Percentiles rank a stretch among this genome's conserved stretches.
phyloP scores from a whole-genome alignment of 2,888 invertebrate genomes.

The Drosophila lacicola region DNA sequence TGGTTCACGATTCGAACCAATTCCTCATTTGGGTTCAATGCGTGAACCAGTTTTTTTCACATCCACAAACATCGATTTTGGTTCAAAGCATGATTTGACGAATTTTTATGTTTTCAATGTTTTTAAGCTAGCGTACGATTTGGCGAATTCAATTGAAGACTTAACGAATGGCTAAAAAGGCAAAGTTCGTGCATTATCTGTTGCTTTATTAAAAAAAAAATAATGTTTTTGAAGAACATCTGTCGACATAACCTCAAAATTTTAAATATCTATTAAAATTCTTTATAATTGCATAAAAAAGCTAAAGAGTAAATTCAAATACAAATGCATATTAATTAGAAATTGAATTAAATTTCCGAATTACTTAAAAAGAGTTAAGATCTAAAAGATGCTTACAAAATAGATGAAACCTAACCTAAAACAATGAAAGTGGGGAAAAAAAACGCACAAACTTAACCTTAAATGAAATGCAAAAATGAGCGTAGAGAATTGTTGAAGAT shows the following conservation, averaged over 20 bases:
- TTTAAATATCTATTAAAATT: constrained; percentile 7
- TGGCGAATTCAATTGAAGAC: too few relatives aligned
- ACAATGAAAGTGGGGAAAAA: constrained; percentile 7
- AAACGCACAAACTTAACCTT: constrained; percentile 35
- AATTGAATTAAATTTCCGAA: background rate
- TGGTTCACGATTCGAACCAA: background rate
- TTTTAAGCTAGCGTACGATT: too few relatives aligned
- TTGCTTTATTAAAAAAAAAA: background rate
- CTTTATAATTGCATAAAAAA: background rate
- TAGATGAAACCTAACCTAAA: constrained; percentile 17
- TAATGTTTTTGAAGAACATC: background rate
- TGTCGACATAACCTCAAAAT: constrained; percentile 12
- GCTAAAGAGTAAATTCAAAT: background rate
- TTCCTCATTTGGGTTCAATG: background rate
- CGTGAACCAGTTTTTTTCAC: background rate
- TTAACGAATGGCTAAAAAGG: too few relatives aligned
- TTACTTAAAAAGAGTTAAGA: background rate
- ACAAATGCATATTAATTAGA: too few relatives aligned
- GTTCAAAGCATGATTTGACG: too few relatives aligned
- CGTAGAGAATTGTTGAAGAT: background rate
- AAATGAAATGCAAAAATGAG: constrained; percentile 25
- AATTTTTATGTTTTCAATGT: too few relatives aligned
- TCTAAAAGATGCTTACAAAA: constrained; percentile 13
- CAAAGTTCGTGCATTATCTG: too few relatives aligned
- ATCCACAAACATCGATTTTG: too few relatives aligned